Base-by-base conservation (phyloP, 2,797 vertebrate genomes). In the Hoplostethus atlanticus region DNA sequence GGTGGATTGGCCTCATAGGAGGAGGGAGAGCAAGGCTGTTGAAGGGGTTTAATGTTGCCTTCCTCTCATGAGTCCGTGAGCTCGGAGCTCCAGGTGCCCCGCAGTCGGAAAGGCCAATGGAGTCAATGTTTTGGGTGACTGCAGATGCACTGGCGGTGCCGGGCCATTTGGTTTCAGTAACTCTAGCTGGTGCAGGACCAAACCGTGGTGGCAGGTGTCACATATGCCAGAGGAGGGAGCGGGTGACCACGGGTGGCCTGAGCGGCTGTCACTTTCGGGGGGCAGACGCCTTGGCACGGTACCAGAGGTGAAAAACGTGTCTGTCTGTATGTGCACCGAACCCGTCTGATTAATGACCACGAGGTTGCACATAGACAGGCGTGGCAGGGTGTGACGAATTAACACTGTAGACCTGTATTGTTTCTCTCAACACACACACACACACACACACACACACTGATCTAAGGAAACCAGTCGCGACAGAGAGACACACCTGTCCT, bases 311-410 rank as follows among this genome's bases (percentile, higher is more conserved):
- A 47, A 72, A 67, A 47, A 36, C 44, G 54, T 61, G 48, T 72
- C 31, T 74, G 69, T 72, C 47, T 65, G 59, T 28, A 57, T 40
- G 59, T 69, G 70, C 65, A 62, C 36, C 8, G 40, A 54, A 72
- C 63, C 31, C 21, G 1, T n/a, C 12, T 89, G 84, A 90, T 80
- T 77, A 76, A 92, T 85, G 78, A 66, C 21, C 30, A 55, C 68
- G 72, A 16, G 53, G 64, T 53, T 50, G 65, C 50, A 48, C 6
- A 1, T 55, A 47, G 85, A 87, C 80, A 75, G 65, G 50, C 85
- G 69, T 46, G 72, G 77, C 56, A 55, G 78, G 71, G 69, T 79
- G 71, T 83, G 84, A 87, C 77, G 63, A 81, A 88, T 87, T 73
- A 84, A 80, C 71, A 67, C 71, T 25, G 64, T 53, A 70, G 64